Evolutionary conservation across 2,888 invertebrate species (phyloP).

Genomic region (Torymus tubicola): DNA sequence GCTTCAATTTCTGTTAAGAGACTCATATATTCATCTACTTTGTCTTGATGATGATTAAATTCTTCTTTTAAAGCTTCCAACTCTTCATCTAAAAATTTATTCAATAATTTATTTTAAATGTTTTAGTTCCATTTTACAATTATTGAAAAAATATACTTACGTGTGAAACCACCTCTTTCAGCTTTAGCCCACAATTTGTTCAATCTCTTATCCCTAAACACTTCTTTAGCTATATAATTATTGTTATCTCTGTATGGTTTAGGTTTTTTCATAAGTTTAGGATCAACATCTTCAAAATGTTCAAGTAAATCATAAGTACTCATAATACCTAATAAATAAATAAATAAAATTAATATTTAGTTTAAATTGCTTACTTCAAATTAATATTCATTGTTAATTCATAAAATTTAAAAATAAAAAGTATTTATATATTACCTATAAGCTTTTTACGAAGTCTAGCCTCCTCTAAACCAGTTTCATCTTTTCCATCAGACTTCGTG

Average conservation of each 20-base stretch:
- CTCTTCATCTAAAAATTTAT: slow-evolving; percentile 81
- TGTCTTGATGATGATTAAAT: slow-evolving; percentile 94
- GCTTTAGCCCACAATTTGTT: slow-evolving; percentile 94
- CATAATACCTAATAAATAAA: slow-evolving; percentile 80
- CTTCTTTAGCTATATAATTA: slow-evolving; percentile 79
- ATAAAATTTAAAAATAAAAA: slow-evolving; percentile 40
- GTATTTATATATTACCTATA: slow-evolving; percentile 77
- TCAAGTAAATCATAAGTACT: slow-evolving; percentile 87
- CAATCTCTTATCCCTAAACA: slow-evolving; percentile 93
- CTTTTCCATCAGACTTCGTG: slow-evolving; percentile 87
- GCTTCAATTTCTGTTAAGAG: slow-evolving; percentile 85
- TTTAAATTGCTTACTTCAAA: neutral
- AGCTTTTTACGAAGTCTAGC: slow-evolving; percentile 88
- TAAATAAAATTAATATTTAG: no score
- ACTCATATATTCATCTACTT: slow-evolving; percentile 92
- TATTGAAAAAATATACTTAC: slow-evolving; percentile 67
- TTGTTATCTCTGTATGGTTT: slow-evolving; percentile 76
- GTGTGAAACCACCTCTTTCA: slow-evolving; percentile 89
- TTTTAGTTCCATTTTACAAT: slow-evolving; percentile 26
- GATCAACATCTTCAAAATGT: slow-evolving; percentile 85
- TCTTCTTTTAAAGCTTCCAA: slow-evolving; percentile 90
- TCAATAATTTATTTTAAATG: neutral
- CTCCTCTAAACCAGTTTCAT: slow-evolving; percentile 91
- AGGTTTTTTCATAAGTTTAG: slow-evolving; percentile 79
- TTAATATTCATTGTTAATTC: slow-evolving; percentile 7